Evolutionary conservation across 2,888 invertebrate genomes (phyloP).

Genomic region (Drosophila fungiperda): DNA sequence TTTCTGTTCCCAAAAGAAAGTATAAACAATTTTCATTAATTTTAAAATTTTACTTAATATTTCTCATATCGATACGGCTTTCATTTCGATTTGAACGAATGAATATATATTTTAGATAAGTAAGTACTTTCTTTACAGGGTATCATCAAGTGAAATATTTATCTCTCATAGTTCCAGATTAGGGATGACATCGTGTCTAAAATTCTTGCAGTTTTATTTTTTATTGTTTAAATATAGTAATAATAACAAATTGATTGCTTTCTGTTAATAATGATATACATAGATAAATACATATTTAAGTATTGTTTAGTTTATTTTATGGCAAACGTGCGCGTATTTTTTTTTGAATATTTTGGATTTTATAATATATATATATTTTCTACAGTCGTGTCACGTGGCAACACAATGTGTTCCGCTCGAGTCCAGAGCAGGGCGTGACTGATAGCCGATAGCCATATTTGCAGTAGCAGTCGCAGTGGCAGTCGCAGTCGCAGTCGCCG

Average conservation of each 20-base stretch:
- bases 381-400: slow-evolving; percentile 9
- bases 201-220: background rate
- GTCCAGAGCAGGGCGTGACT: slow-evolving; percentile 17
- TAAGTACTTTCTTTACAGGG: background rate
- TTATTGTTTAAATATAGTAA: too few species aligned
- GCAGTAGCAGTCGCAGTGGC: background rate
- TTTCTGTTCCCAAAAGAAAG: background rate
- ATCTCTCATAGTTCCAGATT: background rate
- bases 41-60: too few species aligned
- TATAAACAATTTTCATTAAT: too few species aligned
- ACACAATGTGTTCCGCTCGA: slow-evolving; percentile 10
- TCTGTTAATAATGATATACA: background rate
- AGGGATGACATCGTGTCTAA: background rate
- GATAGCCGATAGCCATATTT: slow-evolving; percentile 28
- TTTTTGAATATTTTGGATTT: background rate
- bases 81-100: background rate
- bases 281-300: background rate
- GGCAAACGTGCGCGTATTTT: background rate
- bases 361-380: background rate
- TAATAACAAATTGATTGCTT: background rate
- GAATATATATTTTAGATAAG: background rate
- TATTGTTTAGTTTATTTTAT: background rate
- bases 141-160: background rate
- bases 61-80: background rate
- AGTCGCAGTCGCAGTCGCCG: slow-evolving; percentile 8